These are phyloP conservation scores for Hydrozoanthus tunicans DNA, from an alignment of 64 coral and sea anemone genomes.

Conservation along the genomic window DNA sequence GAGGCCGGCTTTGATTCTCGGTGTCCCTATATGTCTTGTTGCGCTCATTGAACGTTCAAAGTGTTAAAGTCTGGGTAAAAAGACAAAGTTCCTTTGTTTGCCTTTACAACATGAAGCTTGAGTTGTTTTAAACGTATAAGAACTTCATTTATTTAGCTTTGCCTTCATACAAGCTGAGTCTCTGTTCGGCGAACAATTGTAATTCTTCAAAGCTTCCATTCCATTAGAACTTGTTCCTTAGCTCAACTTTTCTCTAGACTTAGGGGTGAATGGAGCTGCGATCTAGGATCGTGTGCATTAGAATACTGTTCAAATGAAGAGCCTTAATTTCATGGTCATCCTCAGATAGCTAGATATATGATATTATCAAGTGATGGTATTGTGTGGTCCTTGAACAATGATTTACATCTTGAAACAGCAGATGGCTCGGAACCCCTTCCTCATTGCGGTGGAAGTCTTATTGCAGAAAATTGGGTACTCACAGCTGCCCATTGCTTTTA, in stretches of 20 bases:
- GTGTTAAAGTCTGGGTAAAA: neutral
- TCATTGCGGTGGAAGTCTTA: constrained; percentile 74
- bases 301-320: no score
- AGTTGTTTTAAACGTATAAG: neutral
- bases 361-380: no score
- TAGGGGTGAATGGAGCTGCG: neutral
- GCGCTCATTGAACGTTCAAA: neutral
- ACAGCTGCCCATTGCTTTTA: constrained; percentile 79
- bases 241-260: neutral
- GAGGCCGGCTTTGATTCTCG: no score
- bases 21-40: neutral
- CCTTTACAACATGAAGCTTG: neutral
- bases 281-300: no score
- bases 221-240: neutral
- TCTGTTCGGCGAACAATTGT: neutral
- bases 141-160: neutral
- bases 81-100: neutral
- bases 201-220: constrained; percentile 1
- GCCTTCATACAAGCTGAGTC: neutral
- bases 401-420: no score
- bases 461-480: constrained; percentile 67
- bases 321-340: no score
- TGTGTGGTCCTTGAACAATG: no score
- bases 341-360: no score
- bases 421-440: neutral